phyloP scores from a whole-genome alignment of 2,888 invertebrate genomes.

The Reticulitermes lucifugus region DNA sequence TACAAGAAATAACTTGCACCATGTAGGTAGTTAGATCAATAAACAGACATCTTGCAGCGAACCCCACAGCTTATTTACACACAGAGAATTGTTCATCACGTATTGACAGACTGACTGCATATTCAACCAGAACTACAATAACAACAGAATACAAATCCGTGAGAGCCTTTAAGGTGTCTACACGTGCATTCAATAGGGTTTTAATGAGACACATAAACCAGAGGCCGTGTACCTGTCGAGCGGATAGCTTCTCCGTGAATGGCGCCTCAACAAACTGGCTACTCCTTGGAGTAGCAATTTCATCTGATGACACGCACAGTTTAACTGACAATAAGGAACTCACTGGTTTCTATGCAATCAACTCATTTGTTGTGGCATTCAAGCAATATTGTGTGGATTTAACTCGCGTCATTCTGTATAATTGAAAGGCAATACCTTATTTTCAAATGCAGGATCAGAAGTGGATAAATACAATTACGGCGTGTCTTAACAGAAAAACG shows the following conservation, averaged over 20 bases:
- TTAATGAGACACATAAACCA: slow-evolving; percentile 13
- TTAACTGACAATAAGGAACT: slow-evolving; percentile 3
- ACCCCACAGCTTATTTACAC: too few relatives aligned
- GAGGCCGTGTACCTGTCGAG: not conserved
- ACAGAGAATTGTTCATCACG: too few relatives aligned
- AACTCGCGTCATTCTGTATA: not conserved
- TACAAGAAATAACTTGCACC: too few relatives aligned
- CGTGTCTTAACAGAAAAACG: not conserved
- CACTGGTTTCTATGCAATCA: slow-evolving; percentile 15
- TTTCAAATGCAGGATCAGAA: too few relatives aligned
- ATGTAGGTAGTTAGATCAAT: too few relatives aligned
- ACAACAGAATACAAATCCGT: not conserved
- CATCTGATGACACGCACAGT: slow-evolving; percentile 18
- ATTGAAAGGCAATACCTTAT: not conserved
- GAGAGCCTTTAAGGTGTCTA: not conserved
- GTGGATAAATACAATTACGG: too few relatives aligned
- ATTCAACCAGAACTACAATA: not conserved
- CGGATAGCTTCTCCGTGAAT: not conserved
- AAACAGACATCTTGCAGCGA: too few relatives aligned
- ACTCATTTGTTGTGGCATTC: slow-evolving; percentile 5
- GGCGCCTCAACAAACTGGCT: not conserved
- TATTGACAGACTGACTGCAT: not conserved
- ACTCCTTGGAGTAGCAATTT: slow-evolving; percentile 6
- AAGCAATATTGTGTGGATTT: not conserved
- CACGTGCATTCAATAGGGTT: not conserved